Percentiles rank a stretch among this genome's conserved stretches.
phyloP scores from a whole-genome alignment of 2,797 vertebrate genomes.

The Chaenodraco wilsoni region DNA sequence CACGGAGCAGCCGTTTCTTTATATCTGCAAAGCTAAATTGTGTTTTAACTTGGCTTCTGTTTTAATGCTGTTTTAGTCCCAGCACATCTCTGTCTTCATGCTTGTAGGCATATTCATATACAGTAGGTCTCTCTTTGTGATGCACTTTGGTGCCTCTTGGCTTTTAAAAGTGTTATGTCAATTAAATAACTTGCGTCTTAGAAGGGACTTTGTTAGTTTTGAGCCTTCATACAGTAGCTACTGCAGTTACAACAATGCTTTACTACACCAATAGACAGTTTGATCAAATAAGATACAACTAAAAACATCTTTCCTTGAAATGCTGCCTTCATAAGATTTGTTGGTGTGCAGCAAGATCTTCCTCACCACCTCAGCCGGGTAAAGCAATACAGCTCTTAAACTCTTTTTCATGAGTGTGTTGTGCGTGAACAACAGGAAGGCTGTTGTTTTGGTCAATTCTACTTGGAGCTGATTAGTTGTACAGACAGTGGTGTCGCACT shows the following conservation, averaged over 20 bases:
- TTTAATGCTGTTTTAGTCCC: too few relatives aligned
- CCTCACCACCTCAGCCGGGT: too few relatives aligned
- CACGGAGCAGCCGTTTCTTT: not conserved
- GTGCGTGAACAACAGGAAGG: not conserved
- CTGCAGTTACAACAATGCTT: not conserved
- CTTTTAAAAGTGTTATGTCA: too few relatives aligned
- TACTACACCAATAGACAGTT: not conserved
- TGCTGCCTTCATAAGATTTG: not conserved
- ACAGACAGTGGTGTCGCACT: not conserved
- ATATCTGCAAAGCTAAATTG: not conserved
- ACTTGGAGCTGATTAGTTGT: not conserved
- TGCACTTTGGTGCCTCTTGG: too few relatives aligned
- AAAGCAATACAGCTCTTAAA: not conserved
- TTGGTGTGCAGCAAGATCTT: conserved; percentile 2
- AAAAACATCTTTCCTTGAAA: not conserved
- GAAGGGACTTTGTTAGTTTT: not conserved
- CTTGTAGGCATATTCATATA: too few relatives aligned
- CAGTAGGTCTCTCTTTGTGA: too few relatives aligned
- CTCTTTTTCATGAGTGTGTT: not conserved
- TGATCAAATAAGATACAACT: conserved; percentile 10
- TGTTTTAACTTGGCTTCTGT: too few relatives aligned
- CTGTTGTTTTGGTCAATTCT: not conserved
- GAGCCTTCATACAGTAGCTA: not conserved
- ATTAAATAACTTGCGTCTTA: not conserved
- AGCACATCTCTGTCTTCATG: too few relatives aligned